A percentile compares a stretch with the other conserved stretches of the same genome.
Evolutionary conservation across 2,797 vertebrate species (phyloP).

Genomic region (Perodicticus potto): DNA sequence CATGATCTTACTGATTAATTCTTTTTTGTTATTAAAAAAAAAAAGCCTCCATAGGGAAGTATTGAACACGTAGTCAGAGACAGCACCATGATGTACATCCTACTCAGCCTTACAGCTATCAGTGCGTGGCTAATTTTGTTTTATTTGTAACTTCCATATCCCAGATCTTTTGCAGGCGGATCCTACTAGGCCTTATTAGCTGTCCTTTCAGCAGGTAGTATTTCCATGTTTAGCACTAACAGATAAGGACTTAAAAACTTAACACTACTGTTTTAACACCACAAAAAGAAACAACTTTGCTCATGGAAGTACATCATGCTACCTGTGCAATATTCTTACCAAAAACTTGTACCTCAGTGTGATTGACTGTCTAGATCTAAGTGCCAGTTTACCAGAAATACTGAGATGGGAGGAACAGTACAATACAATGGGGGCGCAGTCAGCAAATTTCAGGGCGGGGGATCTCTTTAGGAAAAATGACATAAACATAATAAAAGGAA

Average conservation of each 20-base stretch:
- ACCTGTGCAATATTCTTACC: background rate
- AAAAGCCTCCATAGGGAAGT: background rate
- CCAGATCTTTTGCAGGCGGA: background rate
- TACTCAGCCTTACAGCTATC: background rate
- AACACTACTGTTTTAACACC: background rate
- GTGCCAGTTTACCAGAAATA: background rate
- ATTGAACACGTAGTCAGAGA: background rate
- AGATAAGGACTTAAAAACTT: background rate
- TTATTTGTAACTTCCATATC: background rate
- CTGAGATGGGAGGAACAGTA: background rate
- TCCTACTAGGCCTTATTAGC: background rate
- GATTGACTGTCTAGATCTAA: background rate
- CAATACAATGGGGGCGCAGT: background rate
- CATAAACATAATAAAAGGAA: slow-evolving; percentile 18
- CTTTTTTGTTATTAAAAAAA: background rate
- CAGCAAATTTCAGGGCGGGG: background rate
- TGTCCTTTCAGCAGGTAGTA: slow-evolving; percentile 12
- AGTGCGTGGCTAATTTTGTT: background rate
- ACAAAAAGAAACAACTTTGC: background rate
- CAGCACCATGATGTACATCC: background rate
- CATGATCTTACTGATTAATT: background rate
- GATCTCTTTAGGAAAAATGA: background rate
- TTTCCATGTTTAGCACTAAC: slow-evolving; percentile 25
- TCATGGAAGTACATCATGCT: background rate
- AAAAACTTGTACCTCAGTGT: background rate